phyloP scores from a whole-genome alignment of 2,888 invertebrate species.

The Agriopis leucophaearia region DNA sequence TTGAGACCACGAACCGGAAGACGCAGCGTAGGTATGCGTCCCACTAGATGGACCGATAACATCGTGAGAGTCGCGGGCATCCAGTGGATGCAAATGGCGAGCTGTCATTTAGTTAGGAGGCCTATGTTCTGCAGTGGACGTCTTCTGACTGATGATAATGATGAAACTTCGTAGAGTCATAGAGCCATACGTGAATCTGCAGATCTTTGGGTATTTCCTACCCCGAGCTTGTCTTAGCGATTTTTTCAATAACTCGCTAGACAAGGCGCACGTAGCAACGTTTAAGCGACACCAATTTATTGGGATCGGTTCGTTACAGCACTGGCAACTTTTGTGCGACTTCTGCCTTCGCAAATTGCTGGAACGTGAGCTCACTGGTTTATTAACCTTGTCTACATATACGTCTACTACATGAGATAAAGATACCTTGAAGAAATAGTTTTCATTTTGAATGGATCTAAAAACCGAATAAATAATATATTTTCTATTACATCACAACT shows the following conservation, averaged over 20 bases:
- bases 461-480: too few relatives aligned
- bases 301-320: slow-evolving; percentile 68
- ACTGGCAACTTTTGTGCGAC: slow-evolving; percentile 62
- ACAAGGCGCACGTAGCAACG: slow-evolving; percentile 63
- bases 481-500: too few relatives aligned
- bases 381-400: slow-evolving; percentile 54
- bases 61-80: too few relatives aligned
- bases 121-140: too few relatives aligned
- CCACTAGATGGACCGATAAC: too few relatives aligned
- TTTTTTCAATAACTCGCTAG: slow-evolving; percentile 39
- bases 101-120: too few relatives aligned
- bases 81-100: too few relatives aligned
- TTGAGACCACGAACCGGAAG: too few relatives aligned
- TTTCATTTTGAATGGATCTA: too few relatives aligned
- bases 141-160: too few relatives aligned
- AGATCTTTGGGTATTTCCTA: background rate
- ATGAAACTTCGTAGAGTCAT: background rate
- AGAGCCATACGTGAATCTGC: background rate
- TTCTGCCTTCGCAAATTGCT: slow-evolving; percentile 65
- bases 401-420: background rate
- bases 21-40: too few relatives aligned
- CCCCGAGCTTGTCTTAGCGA: slow-evolving; percentile 20
- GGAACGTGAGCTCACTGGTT: slow-evolving; percentile 66
- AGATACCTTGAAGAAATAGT: background rate
- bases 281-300: slow-evolving; percentile 68